Percentiles rank a stretch among this genome's conserved stretches.
Evolutionary conservation across 2,888 invertebrate species (phyloP).

Genomic region (Rutpela maculata): DNA sequence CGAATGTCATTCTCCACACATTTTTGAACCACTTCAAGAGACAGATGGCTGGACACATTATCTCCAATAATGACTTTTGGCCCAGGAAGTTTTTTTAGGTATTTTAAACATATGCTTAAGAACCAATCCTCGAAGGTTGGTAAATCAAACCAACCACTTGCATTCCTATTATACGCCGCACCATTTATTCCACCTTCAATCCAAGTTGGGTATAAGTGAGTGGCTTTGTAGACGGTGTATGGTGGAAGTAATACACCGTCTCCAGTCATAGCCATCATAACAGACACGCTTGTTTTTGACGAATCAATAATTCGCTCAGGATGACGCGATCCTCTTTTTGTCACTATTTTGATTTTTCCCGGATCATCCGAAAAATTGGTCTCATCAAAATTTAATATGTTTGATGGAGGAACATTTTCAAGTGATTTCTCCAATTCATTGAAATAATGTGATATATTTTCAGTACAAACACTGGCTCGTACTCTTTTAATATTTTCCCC

Average conservation of each 20-base stretch:
- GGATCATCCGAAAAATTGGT: constrained; percentile 17
- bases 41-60: not conserved
- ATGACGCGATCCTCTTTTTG: not conserved
- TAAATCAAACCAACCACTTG: not conserved
- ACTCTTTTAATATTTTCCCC: constrained; percentile 2
- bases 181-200: constrained; percentile 7
- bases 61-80: constrained; percentile 2
- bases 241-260: not conserved
- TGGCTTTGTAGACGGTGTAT: not conserved
- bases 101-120: not conserved
- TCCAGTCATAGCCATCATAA: not conserved
- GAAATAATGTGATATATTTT: constrained; percentile 18
- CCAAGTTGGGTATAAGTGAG: constrained; percentile 2
- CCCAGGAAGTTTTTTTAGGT: not conserved
- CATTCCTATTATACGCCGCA: not conserved
- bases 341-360: constrained; percentile 10
- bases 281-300: not conserved
- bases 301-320: constrained; percentile 5
- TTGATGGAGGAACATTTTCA: constrained; percentile 5
- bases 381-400: constrained; percentile 4
- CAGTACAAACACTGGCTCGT: not conserved
- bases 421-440: constrained; percentile 9
- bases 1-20: not conserved
- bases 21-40: constrained; percentile 8
- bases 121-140: constrained; percentile 1